These are phyloP conservation scores for Rostratula benghalensis DNA, from an alignment of 2,113 vertebrate genomes.

Conservation along the genomic window DNA sequence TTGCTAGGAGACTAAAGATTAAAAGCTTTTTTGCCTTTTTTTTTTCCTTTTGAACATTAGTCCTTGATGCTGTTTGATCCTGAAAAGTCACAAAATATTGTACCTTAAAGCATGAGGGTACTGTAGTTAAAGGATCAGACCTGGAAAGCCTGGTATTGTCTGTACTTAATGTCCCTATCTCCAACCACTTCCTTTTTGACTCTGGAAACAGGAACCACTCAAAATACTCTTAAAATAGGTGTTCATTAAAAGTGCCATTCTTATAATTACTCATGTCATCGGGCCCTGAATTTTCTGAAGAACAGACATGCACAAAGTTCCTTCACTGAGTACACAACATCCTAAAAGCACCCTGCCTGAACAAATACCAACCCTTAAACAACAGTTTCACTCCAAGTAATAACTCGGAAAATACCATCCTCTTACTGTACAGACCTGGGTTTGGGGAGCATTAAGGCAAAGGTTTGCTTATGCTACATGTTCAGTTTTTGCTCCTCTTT, in stretches of 20 bases:
- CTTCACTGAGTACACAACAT: not conserved
- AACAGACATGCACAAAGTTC: not conserved
- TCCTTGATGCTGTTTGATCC: slow-evolving; percentile 13
- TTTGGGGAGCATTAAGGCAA: not conserved
- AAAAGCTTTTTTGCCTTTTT: not conserved
- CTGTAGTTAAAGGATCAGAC: not conserved
- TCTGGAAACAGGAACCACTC: slow-evolving; percentile 27
- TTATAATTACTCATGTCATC: not conserved
- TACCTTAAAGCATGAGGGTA: not conserved
- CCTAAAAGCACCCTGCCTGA: not conserved
- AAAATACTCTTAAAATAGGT: not conserved
- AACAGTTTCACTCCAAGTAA: not conserved
- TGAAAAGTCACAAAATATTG: not conserved
- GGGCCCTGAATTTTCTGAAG: not conserved
- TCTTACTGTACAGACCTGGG: not conserved
- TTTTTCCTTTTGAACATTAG: not conserved
- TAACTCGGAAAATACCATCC: not conserved
- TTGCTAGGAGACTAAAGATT: not conserved
- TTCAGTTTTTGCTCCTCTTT: not conserved
- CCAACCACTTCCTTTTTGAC: not conserved
- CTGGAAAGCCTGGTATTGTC: not conserved
- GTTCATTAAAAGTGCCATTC: not conserved
- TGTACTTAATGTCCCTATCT: not conserved
- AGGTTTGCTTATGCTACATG: not conserved
- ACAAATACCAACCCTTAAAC: not conserved